phyloP scores from a whole-genome alignment of 2,797 vertebrate species.

The Erpetoichthys calabaricus region DNA sequence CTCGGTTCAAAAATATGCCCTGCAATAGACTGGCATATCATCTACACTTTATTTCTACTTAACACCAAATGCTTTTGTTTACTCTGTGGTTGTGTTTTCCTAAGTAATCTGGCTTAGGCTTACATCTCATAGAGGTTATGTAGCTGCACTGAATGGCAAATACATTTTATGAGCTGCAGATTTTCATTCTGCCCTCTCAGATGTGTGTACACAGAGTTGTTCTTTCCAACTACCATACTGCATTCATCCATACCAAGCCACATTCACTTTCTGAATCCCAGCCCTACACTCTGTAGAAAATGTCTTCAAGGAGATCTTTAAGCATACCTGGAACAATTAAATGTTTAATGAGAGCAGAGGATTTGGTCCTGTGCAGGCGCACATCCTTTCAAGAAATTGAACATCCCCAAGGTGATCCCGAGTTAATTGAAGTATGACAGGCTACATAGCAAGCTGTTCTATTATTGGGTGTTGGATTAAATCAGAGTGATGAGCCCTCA shows the following conservation, averaged over 20 bases:
- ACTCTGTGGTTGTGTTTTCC: too few species aligned
- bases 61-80: too few species aligned
- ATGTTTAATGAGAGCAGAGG: constrained; percentile 8
- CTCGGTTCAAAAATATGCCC: too few species aligned
- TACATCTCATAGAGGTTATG: too few species aligned
- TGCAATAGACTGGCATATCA: too few species aligned
- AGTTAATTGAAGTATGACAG: constrained; percentile 8
- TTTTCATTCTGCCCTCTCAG: constrained; percentile 5
- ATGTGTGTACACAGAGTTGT: constrained; percentile 5
- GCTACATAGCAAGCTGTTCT: constrained; percentile 7
- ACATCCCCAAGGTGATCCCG: too few species aligned
- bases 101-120: too few species aligned
- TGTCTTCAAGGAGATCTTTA: constrained; percentile 6
- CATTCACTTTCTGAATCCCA: background rate
- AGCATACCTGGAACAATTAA: constrained; percentile 7
- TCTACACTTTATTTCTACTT: too few species aligned
- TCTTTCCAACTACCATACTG: constrained; percentile 10
- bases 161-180: constrained; percentile 10
- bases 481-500: too few species aligned
- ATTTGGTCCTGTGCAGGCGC: constrained; percentile 3
- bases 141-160: constrained; percentile 11
- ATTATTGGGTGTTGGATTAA: too few species aligned
- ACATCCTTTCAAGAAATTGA: background rate
- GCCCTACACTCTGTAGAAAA: constrained; percentile 5
- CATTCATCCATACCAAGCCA: constrained; percentile 8